Evolutionary conservation across 37 sponge, comb jelly and placozoan genomes (phyloP).

Genomic region (Eunapius fragilis): DNA sequence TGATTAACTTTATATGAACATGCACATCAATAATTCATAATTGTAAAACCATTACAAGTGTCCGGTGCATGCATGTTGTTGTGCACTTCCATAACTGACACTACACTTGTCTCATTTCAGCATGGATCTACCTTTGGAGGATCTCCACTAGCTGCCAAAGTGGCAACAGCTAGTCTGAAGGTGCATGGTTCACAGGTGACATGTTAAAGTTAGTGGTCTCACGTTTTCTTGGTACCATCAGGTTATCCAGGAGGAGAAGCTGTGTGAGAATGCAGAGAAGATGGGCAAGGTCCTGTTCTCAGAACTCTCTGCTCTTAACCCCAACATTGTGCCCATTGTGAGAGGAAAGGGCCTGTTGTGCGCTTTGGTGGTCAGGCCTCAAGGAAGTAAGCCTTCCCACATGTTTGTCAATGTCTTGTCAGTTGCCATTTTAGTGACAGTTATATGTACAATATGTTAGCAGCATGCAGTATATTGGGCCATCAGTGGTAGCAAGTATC

Average conservation of each 20-base stretch:
- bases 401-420: too few relatives aligned
- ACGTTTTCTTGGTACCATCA: background rate
- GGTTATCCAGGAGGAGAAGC: conserved; percentile 89
- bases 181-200: conserved; percentile 12
- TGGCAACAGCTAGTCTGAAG: conserved; percentile 86
- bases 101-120: conserved; percentile 21
- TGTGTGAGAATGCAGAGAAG: conserved; percentile 82
- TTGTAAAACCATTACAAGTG: too few relatives aligned
- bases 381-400: conserved; percentile 60
- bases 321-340: conserved; percentile 55
- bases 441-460: too few relatives aligned
- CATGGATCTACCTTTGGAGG: conserved; percentile 99
- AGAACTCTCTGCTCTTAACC: conserved; percentile 67
- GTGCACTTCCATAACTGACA: background rate
- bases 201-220: background rate
- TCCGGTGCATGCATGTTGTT: background rate
- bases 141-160: conserved; percentile 83
- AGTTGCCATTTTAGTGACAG: too few relatives aligned
- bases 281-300: conserved; percentile 72
- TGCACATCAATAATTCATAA: too few relatives aligned
- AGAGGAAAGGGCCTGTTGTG: conserved; percentile 91
- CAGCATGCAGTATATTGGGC: too few relatives aligned
- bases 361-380: conserved; percentile 75
- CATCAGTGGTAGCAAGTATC: too few relatives aligned
- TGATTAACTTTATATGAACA: too few relatives aligned